Base-by-base conservation (phyloP, 2,888 invertebrate species). In the Synergus itoensis region DNA sequence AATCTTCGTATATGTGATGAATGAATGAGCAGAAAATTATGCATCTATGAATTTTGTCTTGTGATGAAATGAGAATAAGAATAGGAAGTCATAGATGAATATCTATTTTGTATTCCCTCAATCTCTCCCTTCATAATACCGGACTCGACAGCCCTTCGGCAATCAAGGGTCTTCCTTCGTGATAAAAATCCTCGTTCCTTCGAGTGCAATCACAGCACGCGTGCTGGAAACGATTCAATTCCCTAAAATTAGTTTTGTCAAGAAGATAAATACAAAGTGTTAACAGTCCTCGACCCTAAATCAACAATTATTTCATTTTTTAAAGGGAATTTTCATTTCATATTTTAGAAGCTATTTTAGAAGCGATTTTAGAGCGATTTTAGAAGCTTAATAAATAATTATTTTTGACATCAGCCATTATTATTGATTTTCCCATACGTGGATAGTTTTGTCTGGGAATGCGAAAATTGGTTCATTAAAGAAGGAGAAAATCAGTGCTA, bases 201-300 rank as follows among this genome's bases (percentile, higher is more conserved):
- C 36, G 16, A 73, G 8, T 53, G 36, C 48, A 73, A 73, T 73
- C 69, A 45, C 45, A 21, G 28, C 69, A 73, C 53, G 69, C 45
- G 36, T 73, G 53, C 48, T 69, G 48, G 48, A 36, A 60, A 73
- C 28, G 48, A 69, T 69, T 69, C 48, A 69, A 69, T 69, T 69
- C 48, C 45, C 69, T 16, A 69, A 69, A 69, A 69, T 69, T 69
- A 48, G 48, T 69, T 69, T 69, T 28, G 69, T 69, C 28, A 28
- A 45, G 48, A 69, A 48, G 48, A 18, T 48, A 69, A 36, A 48
- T 48, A 43, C 21, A 11, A 40, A 11, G 41, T 69, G 43, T 48
- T 28, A 43, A 69, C 14, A 69, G 14, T 18, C 36, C 48, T 28
- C 18, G 8, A 18, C 21, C 36, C 69, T 9, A 53, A 48, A 16